Conservation (phyloP, 1,140 invertebrate species). For the Ceratitis capitata region DNA sequence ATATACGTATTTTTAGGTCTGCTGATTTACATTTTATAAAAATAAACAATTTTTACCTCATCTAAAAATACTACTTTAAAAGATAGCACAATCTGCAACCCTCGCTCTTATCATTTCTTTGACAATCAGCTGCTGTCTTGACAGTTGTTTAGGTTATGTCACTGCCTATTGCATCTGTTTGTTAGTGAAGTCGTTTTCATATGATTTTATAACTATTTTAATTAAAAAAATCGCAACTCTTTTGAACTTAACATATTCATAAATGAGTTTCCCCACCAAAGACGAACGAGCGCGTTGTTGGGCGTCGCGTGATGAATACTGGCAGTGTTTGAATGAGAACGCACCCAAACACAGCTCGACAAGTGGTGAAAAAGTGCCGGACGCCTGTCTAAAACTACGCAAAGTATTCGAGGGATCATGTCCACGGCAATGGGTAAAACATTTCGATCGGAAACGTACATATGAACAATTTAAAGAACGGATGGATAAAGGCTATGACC, state of each 20-base stretch:
- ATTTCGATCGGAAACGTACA: conserved; percentile 90
- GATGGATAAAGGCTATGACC: conserved; percentile 87
- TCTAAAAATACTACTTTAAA: neutral
- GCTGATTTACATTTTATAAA: neutral
- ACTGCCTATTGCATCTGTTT: neutral
- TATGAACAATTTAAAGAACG: conserved; percentile 90
- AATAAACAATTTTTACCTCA: neutral
- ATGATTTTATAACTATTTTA: neutral
- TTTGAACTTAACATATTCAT: no score
- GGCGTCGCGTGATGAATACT: conserved; percentile 85
- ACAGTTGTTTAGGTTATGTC: conserved; percentile 40
- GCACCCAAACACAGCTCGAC: conserved; percentile 66
- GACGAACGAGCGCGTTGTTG: conserved; percentile 84
- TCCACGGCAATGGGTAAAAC: conserved; percentile 90
- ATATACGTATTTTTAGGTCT: no score
- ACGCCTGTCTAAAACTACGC: conserved; percentile 77
- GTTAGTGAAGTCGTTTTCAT: neutral
- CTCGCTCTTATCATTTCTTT: neutral
- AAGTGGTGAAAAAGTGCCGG: conserved; percentile 64
- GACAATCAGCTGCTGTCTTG: conserved; percentile 21
- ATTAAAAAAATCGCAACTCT: neutral
- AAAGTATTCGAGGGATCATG: conserved; percentile 84
- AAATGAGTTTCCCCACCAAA: conserved; percentile 87
- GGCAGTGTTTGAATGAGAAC: conserved; percentile 85
- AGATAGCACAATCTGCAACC: neutral